phyloP scores from a whole-genome alignment of 2,797 vertebrate genomes.

The Sebastes minor region DNA sequence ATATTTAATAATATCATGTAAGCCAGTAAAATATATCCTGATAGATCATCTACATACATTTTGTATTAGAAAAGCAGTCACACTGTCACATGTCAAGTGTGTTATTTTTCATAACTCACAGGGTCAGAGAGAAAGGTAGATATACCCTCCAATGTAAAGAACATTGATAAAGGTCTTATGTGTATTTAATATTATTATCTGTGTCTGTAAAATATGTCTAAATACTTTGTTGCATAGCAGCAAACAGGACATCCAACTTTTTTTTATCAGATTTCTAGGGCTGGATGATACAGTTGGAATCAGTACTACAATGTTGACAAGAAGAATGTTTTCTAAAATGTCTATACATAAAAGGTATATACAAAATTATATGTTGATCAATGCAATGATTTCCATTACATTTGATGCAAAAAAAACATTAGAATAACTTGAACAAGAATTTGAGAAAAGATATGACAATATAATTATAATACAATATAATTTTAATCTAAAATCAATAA shows the following conservation, averaged over 20 bases:
- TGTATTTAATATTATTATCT: no score
- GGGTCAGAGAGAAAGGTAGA: no score
- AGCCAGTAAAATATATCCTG: background rate
- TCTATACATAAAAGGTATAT: background rate
- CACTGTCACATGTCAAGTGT: background rate
- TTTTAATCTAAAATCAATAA: background rate
- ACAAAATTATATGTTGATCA: background rate
- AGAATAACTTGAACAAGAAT: background rate
- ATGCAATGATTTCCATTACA: no score
- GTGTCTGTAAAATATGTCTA: no score
- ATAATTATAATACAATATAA: background rate
- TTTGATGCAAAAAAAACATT: background rate
- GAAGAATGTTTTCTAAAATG: background rate
- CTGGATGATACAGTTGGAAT: background rate
- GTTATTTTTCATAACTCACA: background rate
- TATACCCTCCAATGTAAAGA: no score
- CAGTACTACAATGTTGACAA: background rate
- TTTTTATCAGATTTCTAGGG: background rate
- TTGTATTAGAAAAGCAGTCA: background rate
- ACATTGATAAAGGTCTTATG: no score
- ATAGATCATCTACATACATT: background rate
- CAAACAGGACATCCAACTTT: background rate
- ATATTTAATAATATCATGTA: background rate
- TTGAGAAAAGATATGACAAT: background rate
- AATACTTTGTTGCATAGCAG: no score